Evolutionary conservation across 1,140 invertebrate species (phyloP).

Genomic region (Drosophila dunni): DNA sequence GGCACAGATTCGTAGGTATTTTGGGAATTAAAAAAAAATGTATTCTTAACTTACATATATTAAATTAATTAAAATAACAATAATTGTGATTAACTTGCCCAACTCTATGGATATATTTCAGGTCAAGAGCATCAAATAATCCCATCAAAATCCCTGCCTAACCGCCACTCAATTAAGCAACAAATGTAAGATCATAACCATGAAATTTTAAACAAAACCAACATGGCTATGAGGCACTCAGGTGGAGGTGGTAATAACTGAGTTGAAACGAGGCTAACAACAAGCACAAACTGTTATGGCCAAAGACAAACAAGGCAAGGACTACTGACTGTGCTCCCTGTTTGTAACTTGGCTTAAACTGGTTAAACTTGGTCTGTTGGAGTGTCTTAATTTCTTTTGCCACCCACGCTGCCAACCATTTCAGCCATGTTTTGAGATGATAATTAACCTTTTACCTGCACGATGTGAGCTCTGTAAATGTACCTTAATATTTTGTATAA

Average conservation of each 20-base stretch:
- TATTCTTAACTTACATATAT: no score
- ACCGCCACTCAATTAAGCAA: slow-evolving; percentile 45
- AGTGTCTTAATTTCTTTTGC: neutral
- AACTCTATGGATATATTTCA: no score
- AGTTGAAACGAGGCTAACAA: slow-evolving; percentile 21
- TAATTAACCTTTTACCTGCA: slow-evolving; percentile 70
- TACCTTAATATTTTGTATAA: slow-evolving; percentile 29
- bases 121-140: slow-evolving; percentile 29
- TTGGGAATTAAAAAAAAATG: no score
- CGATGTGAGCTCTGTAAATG: slow-evolving; percentile 33
- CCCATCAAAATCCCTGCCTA: slow-evolving; percentile 13
- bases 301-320: slow-evolving; percentile 37
- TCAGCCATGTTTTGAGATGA: slow-evolving; percentile 48
- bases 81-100: no score
- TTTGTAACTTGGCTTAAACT: slow-evolving; percentile 30
- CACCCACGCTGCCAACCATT: neutral
- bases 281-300: slow-evolving; percentile 39
- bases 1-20: no score
- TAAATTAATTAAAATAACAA: no score
- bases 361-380: neutral
- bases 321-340: slow-evolving; percentile 33
- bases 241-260: slow-evolving; percentile 11
- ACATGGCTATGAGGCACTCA: slow-evolving; percentile 6
- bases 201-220: slow-evolving; percentile 57
- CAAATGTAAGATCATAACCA: slow-evolving; percentile 60